These are phyloP conservation scores for Ctena decussata DNA, from an alignment of 2,888 invertebrate species.

Conservation along the genomic window DNA sequence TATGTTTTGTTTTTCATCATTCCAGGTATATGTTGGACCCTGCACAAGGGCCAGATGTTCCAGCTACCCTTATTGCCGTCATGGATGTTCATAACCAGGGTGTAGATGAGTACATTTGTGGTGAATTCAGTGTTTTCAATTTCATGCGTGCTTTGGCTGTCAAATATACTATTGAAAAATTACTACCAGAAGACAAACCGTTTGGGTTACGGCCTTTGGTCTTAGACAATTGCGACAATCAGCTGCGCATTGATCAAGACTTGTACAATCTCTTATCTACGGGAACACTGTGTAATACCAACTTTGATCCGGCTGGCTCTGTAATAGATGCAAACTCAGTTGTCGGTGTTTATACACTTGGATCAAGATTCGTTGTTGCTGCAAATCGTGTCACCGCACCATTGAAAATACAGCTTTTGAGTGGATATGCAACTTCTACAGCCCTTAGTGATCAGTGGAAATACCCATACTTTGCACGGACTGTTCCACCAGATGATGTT, in stretches of 20 bases:
- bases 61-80: constrained; percentile 72
- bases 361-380: constrained; percentile 75
- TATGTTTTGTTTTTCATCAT: too few relatives aligned
- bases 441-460: constrained; percentile 67
- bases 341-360: constrained; percentile 82
- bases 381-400: constrained; percentile 87
- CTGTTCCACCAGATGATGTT: constrained; percentile 76
- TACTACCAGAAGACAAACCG: constrained; percentile 1
- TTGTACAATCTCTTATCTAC: constrained; percentile 83
- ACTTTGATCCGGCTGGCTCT: constrained; percentile 59
- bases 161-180: constrained; percentile 80
- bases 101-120: constrained; percentile 75
- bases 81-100: constrained; percentile 79
- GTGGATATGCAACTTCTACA: constrained; percentile 72
- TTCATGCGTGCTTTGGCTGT: constrained; percentile 84
- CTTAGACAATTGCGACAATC: constrained; percentile 82
- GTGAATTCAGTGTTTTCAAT: constrained; percentile 69
- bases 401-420: constrained; percentile 88
- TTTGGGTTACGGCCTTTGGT: constrained; percentile 72
- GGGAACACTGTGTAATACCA: constrained; percentile 81
- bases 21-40: not conserved
- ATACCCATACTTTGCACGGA: constrained; percentile 79
- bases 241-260: constrained; percentile 78
- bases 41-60: not conserved
- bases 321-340: constrained; percentile 70